These are phyloP conservation scores for Catharus bicknelli DNA, from an alignment of 2,113 vertebrate genomes.

Conservation along the genomic window DNA sequence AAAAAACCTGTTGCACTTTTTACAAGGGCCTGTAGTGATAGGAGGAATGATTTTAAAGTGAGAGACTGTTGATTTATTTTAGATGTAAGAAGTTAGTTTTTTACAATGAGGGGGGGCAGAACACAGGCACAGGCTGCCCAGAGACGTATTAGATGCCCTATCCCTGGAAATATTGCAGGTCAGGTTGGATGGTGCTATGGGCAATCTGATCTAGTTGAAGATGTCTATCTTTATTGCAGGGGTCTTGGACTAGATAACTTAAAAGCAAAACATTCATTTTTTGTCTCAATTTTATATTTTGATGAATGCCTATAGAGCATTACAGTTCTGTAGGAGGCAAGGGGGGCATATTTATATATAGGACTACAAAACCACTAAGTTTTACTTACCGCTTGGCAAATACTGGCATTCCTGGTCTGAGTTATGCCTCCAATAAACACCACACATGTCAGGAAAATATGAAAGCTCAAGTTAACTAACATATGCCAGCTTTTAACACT, in stretches of 20 bases:
- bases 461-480: conserved; percentile 93
- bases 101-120: neutral
- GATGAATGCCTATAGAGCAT: neutral
- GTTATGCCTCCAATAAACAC: conserved; percentile 92
- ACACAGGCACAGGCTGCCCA: neutral
- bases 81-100: neutral
- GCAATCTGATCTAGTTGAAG: neutral
- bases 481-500: conserved; percentile 97
- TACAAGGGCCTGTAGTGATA: neutral
- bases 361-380: neutral
- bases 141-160: neutral
- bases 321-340: neutral
- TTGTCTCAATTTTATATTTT: neutral
- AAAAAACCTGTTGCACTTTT: neutral
- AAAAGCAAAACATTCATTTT: neutral
- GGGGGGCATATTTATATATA: fast-evolving
- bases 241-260: neutral
- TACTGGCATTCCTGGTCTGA: conserved; percentile 84
- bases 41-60: neutral
- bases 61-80: neutral
- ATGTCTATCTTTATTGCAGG: neutral
- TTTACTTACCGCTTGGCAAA: conserved; percentile 94
- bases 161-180: neutral
- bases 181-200: neutral
- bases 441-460: conserved; percentile 89